phyloP scores from a whole-genome alignment of 2,113 vertebrate genomes.

The Sarotherodon lohbergeri region DNA sequence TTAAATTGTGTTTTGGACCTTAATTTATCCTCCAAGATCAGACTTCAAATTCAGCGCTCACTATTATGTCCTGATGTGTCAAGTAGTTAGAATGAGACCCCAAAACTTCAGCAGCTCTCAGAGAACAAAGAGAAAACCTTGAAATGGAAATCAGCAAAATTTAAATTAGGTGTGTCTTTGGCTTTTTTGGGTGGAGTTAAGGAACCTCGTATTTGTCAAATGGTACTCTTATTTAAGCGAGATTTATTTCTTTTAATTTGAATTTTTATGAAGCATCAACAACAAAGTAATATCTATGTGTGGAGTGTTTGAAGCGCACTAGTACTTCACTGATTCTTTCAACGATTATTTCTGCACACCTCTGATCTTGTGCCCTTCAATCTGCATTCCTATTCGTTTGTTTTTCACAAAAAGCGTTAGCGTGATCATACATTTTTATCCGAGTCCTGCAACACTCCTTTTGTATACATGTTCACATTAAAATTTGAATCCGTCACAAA shows the following conservation, averaged over 20 bases:
- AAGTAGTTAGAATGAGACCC: not conserved
- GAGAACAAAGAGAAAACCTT: not conserved
- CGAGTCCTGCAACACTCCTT: not conserved
- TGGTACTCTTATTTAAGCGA: not conserved
- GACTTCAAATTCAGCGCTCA: not conserved
- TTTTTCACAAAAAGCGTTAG: not conserved
- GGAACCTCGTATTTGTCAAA: not conserved
- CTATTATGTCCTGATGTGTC: not conserved
- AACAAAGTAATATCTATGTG: not conserved
- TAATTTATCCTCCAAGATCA: not conserved
- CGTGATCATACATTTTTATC: not conserved
- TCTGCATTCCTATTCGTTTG: not conserved
- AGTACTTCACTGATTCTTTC: not conserved
- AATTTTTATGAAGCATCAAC: not conserved
- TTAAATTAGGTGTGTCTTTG: not conserved
- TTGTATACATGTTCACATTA: not conserved
- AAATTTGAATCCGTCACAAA: not conserved
- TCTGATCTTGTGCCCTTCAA: not conserved
- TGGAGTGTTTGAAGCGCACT: not conserved
- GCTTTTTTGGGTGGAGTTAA: not conserved
- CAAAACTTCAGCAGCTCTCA: not conserved
- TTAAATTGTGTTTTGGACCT: not conserved
- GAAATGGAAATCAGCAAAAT: not conserved
- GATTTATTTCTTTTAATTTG: not conserved
- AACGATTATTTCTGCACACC: not conserved